These are phyloP conservation scores for Acleris sparsana DNA, from an alignment of 2,888 invertebrate species.

Conservation along the genomic window DNA sequence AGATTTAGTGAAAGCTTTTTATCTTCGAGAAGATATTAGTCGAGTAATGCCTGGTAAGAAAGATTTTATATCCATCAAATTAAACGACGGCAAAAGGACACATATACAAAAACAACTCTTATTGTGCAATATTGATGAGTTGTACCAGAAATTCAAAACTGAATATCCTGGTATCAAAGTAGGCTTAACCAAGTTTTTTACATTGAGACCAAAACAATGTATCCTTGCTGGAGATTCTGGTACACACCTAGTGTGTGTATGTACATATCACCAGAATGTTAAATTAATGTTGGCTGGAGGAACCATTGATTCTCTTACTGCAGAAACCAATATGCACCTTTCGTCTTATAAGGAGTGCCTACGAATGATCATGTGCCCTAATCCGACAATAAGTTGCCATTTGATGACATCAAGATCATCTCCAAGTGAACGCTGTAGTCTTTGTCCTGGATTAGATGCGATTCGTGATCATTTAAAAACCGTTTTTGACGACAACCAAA, in stretches of 20 bases:
- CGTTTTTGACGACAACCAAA: too few species aligned
- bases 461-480: too few species aligned
- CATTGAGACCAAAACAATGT: slow-evolving; percentile 39
- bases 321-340: slow-evolving; percentile 35
- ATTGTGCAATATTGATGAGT: slow-evolving; percentile 22
- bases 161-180: slow-evolving; percentile 24
- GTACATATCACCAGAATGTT: slow-evolving; percentile 36
- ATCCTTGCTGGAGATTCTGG: slow-evolving; percentile 41
- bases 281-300: slow-evolving; percentile 39
- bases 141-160: slow-evolving; percentile 37
- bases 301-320: slow-evolving; percentile 38
- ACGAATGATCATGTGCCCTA: not conserved
- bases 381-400: too few species aligned
- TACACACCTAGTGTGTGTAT: slow-evolving; percentile 39
- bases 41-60: too few species aligned
- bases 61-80: too few species aligned
- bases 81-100: slow-evolving; percentile 10
- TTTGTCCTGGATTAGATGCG: slow-evolving; percentile 30
- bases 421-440: not conserved
- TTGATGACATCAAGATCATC: not conserved
- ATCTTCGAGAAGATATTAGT: too few species aligned
- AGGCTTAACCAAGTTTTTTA: too few species aligned
- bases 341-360: slow-evolving; percentile 2
- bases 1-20: not conserved
- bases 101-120: slow-evolving; percentile 39